phyloP scores from a whole-genome alignment of 2,797 vertebrate species.

The Schizopygopsis pylzovi region DNA sequence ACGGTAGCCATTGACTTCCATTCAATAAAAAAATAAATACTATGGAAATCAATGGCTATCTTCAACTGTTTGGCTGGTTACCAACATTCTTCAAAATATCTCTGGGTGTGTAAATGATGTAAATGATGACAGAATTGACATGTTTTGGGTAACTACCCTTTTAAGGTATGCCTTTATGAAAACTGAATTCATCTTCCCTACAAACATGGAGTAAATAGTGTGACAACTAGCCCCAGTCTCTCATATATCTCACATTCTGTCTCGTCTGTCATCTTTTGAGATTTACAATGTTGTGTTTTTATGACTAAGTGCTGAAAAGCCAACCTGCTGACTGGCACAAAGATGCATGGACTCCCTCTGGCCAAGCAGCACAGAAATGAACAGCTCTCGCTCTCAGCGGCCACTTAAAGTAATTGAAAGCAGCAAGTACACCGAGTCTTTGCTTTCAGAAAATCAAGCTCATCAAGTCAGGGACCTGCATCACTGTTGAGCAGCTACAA shows the following conservation, averaged over 20 bases:
- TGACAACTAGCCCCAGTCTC: background rate
- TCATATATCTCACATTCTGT: background rate
- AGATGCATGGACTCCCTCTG: constrained; percentile 77
- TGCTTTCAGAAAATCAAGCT: constrained; percentile 24
- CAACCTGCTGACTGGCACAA: constrained; percentile 79
- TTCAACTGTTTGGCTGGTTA: background rate
- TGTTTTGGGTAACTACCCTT: background rate
- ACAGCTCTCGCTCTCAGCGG: constrained; percentile 71
- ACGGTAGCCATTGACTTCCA: too few relatives aligned
- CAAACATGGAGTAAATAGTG: background rate
- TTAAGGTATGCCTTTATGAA: background rate
- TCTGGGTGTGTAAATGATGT: background rate
- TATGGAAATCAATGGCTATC: background rate
- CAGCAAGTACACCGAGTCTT: constrained; percentile 54
- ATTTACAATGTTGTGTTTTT: constrained; percentile 8
- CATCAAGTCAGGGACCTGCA: constrained; percentile 2
- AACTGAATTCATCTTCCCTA: background rate
- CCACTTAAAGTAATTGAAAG: constrained; percentile 75
- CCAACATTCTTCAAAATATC: background rate
- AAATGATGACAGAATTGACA: background rate
- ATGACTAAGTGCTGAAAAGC: constrained; percentile 33
- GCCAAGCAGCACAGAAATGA: constrained; percentile 62
- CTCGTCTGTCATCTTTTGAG: background rate
- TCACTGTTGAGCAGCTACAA: background rate
- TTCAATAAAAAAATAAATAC: too few relatives aligned